phyloP scores from a whole-genome alignment of 2,113 vertebrate species.

The Arizona elegans region DNA sequence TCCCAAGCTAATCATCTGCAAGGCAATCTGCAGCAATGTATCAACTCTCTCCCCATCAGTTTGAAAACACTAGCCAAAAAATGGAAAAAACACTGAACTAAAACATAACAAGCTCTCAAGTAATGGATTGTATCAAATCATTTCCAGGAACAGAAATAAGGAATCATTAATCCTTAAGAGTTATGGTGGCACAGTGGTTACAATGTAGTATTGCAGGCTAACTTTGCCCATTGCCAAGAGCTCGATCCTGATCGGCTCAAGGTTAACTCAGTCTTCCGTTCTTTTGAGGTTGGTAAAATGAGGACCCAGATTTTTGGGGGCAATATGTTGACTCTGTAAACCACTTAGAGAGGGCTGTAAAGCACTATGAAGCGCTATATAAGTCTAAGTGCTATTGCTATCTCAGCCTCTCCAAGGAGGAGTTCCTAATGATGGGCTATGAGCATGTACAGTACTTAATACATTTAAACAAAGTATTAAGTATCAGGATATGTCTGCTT shows the following conservation, averaged over 20 bases:
- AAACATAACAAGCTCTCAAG: not conserved
- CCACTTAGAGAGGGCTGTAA: not conserved
- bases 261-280: not conserved
- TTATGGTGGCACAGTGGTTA: not conserved
- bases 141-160: not conserved
- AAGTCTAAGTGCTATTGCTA: not conserved
- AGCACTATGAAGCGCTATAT: not conserved
- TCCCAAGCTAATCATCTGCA: not conserved
- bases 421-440: too few species aligned
- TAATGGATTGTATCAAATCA: not conserved
- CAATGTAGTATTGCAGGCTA: not conserved
- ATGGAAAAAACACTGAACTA: not conserved
- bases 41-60: fast-evolving
- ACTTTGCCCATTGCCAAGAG: not conserved
- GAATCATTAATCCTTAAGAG: not conserved
- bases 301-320: not conserved
- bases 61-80: not conserved
- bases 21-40: not conserved
- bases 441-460: too few species aligned
- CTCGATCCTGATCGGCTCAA: not conserved
- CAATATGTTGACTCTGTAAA: not conserved
- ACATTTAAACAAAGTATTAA: too few species aligned
- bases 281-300: not conserved
- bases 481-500: too few species aligned
- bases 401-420: not conserved